Evolutionary conservation across 2,113 vertebrate species (phyloP).

Genomic region (Gopherus evgoodei): DNA sequence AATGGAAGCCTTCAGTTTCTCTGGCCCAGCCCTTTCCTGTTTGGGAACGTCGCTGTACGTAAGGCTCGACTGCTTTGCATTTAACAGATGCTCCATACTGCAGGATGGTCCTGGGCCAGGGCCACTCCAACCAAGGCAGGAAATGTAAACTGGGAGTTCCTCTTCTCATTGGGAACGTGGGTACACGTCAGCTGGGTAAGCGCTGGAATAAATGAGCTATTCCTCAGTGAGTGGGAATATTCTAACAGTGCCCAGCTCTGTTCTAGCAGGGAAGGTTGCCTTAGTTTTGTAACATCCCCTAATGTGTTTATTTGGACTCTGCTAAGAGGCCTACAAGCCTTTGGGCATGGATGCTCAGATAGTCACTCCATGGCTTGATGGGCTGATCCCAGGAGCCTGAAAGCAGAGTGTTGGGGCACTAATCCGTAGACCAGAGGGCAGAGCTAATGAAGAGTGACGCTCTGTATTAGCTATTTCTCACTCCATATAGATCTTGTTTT

Average conservation of each 20-base stretch:
- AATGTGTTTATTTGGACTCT: background rate
- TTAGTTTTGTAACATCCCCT: background rate
- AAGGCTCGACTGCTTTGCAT: background rate
- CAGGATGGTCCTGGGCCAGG: constrained; percentile 9
- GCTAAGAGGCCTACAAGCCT: background rate
- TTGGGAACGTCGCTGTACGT: background rate
- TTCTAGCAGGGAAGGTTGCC: background rate
- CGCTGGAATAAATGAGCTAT: background rate
- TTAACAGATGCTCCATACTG: background rate
- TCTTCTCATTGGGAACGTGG: background rate
- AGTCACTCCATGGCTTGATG: background rate
- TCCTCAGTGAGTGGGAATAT: background rate
- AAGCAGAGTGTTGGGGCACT: too few relatives aligned
- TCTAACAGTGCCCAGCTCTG: background rate
- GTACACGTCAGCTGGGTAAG: background rate
- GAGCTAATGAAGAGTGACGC: background rate
- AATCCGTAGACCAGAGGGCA: background rate
- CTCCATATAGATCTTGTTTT: background rate
- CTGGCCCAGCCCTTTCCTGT: background rate
- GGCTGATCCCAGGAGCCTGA: background rate
- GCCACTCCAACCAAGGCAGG: background rate
- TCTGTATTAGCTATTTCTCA: background rate
- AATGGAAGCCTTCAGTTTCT: background rate
- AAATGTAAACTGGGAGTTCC: background rate
- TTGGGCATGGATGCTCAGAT: background rate